Conservation (phyloP, 2,113 vertebrate species). For the Amazona vittata region DNA sequence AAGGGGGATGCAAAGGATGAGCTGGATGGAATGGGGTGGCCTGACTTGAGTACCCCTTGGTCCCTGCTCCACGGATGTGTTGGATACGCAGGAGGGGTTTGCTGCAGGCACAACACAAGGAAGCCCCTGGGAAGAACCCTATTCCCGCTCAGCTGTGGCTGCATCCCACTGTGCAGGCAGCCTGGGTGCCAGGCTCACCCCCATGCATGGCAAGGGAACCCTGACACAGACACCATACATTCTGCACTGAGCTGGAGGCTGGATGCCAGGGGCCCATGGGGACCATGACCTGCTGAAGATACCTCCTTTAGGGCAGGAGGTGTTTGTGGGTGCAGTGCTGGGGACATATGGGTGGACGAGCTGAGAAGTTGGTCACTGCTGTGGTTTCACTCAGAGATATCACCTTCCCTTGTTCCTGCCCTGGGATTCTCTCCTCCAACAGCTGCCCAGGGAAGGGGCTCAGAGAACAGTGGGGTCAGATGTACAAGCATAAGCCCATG, state of each 20-base stretch:
- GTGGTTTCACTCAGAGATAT: background rate
- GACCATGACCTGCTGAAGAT: background rate
- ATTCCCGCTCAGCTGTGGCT: background rate
- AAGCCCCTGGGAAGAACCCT: background rate
- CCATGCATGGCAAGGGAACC: background rate
- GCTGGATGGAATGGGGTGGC: background rate
- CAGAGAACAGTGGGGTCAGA: background rate
- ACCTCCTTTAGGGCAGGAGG: background rate
- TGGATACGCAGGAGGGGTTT: background rate
- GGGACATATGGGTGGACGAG: background rate
- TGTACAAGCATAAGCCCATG: background rate
- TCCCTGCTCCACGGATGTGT: fast-evolving
- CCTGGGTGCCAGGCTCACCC: background rate
- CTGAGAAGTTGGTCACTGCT: background rate
- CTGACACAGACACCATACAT: fast-evolving
- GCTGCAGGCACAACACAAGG: background rate
- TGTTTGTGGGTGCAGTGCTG: background rate
- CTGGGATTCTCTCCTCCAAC: background rate
- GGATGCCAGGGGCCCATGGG: background rate
- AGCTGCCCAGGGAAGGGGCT: background rate
- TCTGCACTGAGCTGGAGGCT: background rate
- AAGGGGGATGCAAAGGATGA: background rate
- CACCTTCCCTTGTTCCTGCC: background rate
- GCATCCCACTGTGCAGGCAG: background rate
- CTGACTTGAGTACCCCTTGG: fast-evolving